Conservation (phyloP, 2,888 invertebrate species). For the Parnassius smintheus region DNA sequence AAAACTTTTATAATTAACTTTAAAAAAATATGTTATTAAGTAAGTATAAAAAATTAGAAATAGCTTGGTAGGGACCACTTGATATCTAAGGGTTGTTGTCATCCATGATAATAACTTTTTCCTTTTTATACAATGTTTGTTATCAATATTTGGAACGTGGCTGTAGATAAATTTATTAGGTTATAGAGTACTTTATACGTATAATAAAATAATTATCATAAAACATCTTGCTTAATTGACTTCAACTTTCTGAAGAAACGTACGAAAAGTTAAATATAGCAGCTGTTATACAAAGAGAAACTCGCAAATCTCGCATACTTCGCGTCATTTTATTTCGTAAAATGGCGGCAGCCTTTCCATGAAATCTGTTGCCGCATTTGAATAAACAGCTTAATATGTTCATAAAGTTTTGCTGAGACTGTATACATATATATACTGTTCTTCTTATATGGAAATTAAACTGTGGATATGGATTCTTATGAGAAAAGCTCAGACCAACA, state of each 20-base stretch:
- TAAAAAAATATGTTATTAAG: too few species aligned
- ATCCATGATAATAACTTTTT: too few species aligned
- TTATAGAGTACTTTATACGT: too few species aligned
- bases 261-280: conserved; percentile 1
- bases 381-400: conserved; percentile 16
- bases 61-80: too few species aligned
- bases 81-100: too few species aligned
- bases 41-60: too few species aligned
- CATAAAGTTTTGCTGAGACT: conserved; percentile 3
- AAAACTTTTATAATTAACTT: too few species aligned
- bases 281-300: background rate
- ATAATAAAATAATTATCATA: too few species aligned
- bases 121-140: too few species aligned
- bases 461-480: background rate
- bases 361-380: conserved; percentile 21
- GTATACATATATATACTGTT: background rate
- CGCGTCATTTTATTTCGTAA: conserved; percentile 7
- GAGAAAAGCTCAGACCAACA: too few species aligned
- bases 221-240: background rate
- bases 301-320: conserved; percentile 7
- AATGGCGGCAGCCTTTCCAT: conserved; percentile 11
- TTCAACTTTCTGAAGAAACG: background rate
- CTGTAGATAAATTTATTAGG: too few species aligned
- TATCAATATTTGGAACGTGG: too few species aligned
- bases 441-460: background rate